Conservation (phyloP, 2,888 invertebrate genomes). For the Brachypalpus laphriformis region DNA sequence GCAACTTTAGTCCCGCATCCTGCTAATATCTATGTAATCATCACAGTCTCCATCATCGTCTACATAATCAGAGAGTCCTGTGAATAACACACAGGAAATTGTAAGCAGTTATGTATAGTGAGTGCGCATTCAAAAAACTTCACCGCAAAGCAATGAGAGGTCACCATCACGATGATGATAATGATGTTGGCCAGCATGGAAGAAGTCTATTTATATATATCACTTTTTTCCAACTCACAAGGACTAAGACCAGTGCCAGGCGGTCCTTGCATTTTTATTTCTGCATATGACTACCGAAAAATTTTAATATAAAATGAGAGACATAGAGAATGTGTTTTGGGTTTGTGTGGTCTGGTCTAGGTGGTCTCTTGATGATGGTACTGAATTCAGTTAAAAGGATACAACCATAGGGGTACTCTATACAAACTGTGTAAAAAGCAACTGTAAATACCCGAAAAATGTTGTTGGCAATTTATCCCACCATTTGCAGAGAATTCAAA, state of each 20-base stretch:
- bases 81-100: slow-evolving; percentile 60
- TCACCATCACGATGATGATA: slow-evolving; percentile 26
- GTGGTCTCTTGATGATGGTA: slow-evolving; percentile 57
- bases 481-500: slow-evolving; percentile 51
- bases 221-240: background rate
- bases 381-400: slow-evolving; percentile 32
- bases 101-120: slow-evolving; percentile 44
- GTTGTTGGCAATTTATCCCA: slow-evolving; percentile 46
- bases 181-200: slow-evolving; percentile 53
- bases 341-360: slow-evolving; percentile 61
- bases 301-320: slow-evolving; percentile 54
- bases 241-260: slow-evolving; percentile 6
- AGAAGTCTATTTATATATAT: slow-evolving; percentile 34
- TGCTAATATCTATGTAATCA: slow-evolving; percentile 65
- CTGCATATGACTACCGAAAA: slow-evolving; percentile 31
- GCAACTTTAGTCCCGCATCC: slow-evolving; percentile 33
- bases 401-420: slow-evolving; percentile 27
- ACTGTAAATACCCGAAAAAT: slow-evolving; percentile 33
- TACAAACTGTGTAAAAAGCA: background rate
- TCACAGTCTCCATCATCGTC: slow-evolving; percentile 20
- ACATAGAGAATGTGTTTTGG: slow-evolving; percentile 45
- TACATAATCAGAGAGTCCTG: slow-evolving; percentile 51
- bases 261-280: slow-evolving; percentile 13
- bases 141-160: slow-evolving; percentile 54
- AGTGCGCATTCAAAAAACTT: slow-evolving; percentile 63